These are phyloP conservation scores for Anaspis maculata DNA, from an alignment of 2,888 invertebrate species.

Conservation along the genomic window DNA sequence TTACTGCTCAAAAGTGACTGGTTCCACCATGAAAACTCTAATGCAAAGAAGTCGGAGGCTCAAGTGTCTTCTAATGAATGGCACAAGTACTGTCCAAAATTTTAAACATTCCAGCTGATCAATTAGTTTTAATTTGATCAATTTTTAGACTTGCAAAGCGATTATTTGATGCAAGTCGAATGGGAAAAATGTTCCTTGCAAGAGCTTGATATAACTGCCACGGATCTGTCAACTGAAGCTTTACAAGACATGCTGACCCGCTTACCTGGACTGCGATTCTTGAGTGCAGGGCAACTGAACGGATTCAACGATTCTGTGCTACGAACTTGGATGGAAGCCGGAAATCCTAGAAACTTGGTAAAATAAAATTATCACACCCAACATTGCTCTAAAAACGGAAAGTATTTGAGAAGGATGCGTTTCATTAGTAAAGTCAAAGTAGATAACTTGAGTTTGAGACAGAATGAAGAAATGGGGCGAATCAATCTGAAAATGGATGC, in stretches of 20 bases:
- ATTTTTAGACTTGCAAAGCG: constrained; percentile 73
- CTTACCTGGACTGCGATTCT: constrained; percentile 75
- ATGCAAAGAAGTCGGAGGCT: constrained; percentile 90
- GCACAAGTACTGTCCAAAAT: constrained; percentile 65
- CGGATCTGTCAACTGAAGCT: constrained; percentile 90
- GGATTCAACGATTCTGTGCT: constrained; percentile 94
- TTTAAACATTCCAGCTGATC: not conserved
- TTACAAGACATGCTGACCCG: constrained; percentile 86
- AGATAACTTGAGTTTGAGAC: too few relatives aligned
- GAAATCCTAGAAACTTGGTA: constrained; percentile 55
- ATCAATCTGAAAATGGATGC: too few relatives aligned
- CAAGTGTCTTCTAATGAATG: constrained; percentile 89
- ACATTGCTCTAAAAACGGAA: not conserved
- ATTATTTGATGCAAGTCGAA: constrained; percentile 90
- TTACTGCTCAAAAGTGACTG: constrained; percentile 94
- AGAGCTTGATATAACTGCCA: constrained; percentile 95
- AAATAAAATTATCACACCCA: too few relatives aligned
- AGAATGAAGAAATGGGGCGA: too few relatives aligned
- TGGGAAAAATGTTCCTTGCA: constrained; percentile 91
- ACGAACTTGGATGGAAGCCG: constrained; percentile 84
- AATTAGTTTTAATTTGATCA: constrained; percentile 2
- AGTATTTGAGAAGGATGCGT: not conserved
- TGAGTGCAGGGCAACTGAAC: constrained; percentile 95
- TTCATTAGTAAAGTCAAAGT: too few relatives aligned
- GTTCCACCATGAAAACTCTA: constrained; percentile 87